Conservation (phyloP, 53 echinoderm and acorn worm species). For the Echinarachnius parma region DNA sequence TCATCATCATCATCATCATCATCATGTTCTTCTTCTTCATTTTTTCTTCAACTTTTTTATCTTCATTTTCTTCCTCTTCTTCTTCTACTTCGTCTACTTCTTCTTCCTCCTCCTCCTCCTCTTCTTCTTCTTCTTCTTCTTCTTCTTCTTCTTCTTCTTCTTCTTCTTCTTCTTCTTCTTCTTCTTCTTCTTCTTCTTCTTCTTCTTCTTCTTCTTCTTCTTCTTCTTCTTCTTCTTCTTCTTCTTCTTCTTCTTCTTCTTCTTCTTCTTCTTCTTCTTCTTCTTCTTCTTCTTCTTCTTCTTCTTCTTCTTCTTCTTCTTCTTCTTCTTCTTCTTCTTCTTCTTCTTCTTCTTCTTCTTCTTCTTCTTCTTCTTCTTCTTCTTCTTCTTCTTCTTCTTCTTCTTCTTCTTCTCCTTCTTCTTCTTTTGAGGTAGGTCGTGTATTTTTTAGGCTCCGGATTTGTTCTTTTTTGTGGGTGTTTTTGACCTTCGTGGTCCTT, state of each 20-base stretch:
- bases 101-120: not conserved
- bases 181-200: not conserved
- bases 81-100: not conserved
- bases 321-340: not conserved
- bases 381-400: not conserved
- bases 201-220: not conserved
- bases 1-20: too few relatives aligned
- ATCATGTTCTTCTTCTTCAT: not conserved
- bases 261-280: not conserved
- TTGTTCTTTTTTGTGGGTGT: too few relatives aligned
- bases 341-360: not conserved
- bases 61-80: not conserved
- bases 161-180: not conserved
- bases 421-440: too few relatives aligned
- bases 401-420: not conserved
- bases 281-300: not conserved
- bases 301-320: not conserved
- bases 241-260: not conserved
- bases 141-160: not conserved
- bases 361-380: not conserved
- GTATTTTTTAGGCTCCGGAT: too few relatives aligned
- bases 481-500: too few relatives aligned
- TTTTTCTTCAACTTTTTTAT: not conserved
- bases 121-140: not conserved
- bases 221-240: not conserved